phyloP scores from a whole-genome alignment of 1,140 invertebrate genomes.

The Diabrotica undecimpunctata region DNA sequence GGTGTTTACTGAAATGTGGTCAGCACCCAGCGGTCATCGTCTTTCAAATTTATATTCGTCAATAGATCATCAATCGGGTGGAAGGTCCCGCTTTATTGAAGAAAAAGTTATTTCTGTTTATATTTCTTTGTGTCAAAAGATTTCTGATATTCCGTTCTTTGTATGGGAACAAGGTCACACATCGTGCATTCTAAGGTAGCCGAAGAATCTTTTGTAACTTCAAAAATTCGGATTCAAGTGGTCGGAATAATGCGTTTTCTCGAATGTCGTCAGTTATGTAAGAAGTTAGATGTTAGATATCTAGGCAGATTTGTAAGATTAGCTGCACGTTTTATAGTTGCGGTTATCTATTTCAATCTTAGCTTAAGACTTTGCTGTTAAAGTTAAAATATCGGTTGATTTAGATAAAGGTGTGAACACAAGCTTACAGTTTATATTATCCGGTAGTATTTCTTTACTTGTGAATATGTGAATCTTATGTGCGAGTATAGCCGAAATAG shows the following conservation, averaged over 20 bases:
- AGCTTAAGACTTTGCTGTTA: too few relatives aligned
- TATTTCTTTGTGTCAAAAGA: background rate
- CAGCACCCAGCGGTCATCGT: slow-evolving; percentile 4
- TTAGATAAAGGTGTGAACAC: too few relatives aligned
- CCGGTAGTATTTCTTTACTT: too few relatives aligned
- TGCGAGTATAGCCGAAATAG: too few relatives aligned
- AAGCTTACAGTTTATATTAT: too few relatives aligned
- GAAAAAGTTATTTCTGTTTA: slow-evolving; percentile 7
- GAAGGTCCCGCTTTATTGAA: background rate
- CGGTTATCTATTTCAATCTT: too few relatives aligned
- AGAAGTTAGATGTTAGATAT: slow-evolving; percentile 4
- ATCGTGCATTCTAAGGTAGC: slow-evolving; percentile 4
- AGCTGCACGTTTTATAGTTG: too few relatives aligned
- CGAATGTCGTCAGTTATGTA: slow-evolving; percentile 11
- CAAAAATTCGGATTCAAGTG: slow-evolving; percentile 10
- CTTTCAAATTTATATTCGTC: slow-evolving; percentile 5
- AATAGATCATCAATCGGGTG: slow-evolving; percentile 7
- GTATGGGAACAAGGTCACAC: background rate
- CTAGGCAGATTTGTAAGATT: background rate
- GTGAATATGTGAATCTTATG: too few relatives aligned
- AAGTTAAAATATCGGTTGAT: too few relatives aligned
- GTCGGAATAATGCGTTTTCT: slow-evolving; percentile 6
- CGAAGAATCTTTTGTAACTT: background rate
- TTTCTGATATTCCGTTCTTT: slow-evolving; percentile 9
- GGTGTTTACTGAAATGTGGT: slow-evolving; percentile 5